These are phyloP conservation scores for Anarrhichthys ocellatus DNA, from an alignment of 2,113 vertebrate genomes.

Conservation along the genomic window DNA sequence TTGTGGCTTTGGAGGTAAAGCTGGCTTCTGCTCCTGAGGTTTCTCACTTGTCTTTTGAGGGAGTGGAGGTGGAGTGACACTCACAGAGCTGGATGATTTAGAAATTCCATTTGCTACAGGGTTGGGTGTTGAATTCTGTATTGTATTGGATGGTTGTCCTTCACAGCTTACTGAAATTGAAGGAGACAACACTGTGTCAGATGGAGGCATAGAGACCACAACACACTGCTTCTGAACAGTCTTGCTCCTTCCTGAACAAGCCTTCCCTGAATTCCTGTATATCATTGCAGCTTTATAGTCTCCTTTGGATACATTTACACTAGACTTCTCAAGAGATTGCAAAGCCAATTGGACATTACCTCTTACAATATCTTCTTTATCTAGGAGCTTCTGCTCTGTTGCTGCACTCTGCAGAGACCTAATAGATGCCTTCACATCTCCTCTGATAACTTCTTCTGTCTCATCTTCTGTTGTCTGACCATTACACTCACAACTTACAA, in stretches of 20 bases:
- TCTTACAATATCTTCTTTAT: conserved; percentile 89
- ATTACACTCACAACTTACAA: conserved; percentile 82
- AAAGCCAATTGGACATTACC: conserved; percentile 88
- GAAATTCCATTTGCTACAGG: conserved; percentile 68
- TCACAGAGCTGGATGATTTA: conserved; percentile 55
- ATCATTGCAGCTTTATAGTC: conserved; percentile 91
- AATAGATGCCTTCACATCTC: conserved; percentile 91
- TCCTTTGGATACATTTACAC: conserved; percentile 91
- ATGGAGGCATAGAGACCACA: conserved; percentile 82
- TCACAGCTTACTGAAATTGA: conserved; percentile 93
- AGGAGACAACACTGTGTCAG: conserved; percentile 91
- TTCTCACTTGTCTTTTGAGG: conserved; percentile 70
- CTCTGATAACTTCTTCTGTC: conserved; percentile 84
- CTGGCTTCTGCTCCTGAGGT: conserved; percentile 73
- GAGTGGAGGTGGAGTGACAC: conserved; percentile 54
- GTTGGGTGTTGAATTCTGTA: conserved; percentile 69
- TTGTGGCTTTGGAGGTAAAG: conserved; percentile 80
- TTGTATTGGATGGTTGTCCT: conserved; percentile 73
- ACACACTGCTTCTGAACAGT: conserved; percentile 81
- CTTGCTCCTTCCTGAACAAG: conserved; percentile 84
- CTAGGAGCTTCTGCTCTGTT: conserved; percentile 85
- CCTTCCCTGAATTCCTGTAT: conserved; percentile 89
- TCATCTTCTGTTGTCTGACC: conserved; percentile 83
- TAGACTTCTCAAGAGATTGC: conserved; percentile 89
- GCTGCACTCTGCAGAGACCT: conserved; percentile 87